Evolutionary conservation across 2,113 vertebrate genomes (phyloP).

Genomic region (Cebidichthys violaceus): DNA sequence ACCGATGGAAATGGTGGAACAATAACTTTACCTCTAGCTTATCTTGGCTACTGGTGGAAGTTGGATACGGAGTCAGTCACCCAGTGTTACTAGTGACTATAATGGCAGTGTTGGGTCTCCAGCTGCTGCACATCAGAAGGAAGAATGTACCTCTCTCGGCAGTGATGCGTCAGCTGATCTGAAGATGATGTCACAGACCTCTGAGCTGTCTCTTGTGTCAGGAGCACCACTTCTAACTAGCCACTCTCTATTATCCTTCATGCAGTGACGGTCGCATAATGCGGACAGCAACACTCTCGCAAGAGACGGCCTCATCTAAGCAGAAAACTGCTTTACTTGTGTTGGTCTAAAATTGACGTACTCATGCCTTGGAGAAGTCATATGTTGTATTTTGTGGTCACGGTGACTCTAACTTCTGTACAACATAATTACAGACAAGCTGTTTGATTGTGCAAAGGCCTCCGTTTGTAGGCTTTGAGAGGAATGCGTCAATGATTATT

Average conservation of each 20-base stretch:
- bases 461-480: background rate
- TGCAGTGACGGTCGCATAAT: background rate
- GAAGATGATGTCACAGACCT: slow-evolving; percentile 88
- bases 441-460: background rate
- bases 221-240: background rate
- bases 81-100: slow-evolving; percentile 33
- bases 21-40: slow-evolving; percentile 35
- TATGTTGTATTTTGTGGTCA: background rate
- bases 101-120: slow-evolving; percentile 23
- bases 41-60: slow-evolving; percentile 66
- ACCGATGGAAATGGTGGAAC: slow-evolving; percentile 1
- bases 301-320: background rate
- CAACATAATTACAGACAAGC: background rate
- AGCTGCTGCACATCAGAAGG: slow-evolving; percentile 24
- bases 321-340: background rate
- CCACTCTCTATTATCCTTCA: background rate
- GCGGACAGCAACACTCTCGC: background rate
- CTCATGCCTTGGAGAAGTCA: background rate
- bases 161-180: slow-evolving; percentile 71
- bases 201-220: slow-evolving; percentile 68
- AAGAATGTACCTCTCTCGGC: slow-evolving; percentile 62
- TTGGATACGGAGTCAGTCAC: slow-evolving; percentile 77
- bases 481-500: background rate
- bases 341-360: background rate
- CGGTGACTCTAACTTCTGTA: background rate